A percentile compares a stretch with the other conserved stretches of the same genome.
These are phyloP conservation scores for Onychorhynchus coronatus DNA, from an alignment of 2,113 vertebrate genomes.

Conservation along the genomic window DNA sequence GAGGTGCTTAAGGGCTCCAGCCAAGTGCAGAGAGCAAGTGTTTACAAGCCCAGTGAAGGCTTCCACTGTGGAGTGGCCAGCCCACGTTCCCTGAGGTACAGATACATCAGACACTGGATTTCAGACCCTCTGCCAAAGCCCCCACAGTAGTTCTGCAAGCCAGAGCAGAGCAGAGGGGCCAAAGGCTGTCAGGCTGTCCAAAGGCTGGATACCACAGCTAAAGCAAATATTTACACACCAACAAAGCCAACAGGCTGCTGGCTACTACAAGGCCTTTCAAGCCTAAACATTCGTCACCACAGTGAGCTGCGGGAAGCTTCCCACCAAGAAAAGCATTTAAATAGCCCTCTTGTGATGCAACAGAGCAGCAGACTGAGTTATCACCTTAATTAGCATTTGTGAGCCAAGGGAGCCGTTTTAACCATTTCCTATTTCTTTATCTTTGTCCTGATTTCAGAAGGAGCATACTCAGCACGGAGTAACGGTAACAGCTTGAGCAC, in stretches of 20 bases:
- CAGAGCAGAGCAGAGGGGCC: accelerated
- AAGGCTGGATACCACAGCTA: neutral
- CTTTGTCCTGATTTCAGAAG: neutral
- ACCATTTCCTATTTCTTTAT: neutral
- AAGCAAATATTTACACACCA: neutral
- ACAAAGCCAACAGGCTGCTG: neutral
- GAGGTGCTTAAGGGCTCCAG: neutral
- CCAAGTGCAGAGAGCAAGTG: neutral
- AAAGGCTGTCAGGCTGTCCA: neutral
- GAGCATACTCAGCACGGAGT: neutral
- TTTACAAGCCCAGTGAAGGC: neutral
- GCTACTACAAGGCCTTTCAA: neutral
- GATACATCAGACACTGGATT: accelerated
- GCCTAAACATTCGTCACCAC: neutral
- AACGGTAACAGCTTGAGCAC: neutral
- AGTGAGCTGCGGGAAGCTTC: accelerated
- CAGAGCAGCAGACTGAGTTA: neutral
- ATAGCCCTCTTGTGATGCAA: neutral
- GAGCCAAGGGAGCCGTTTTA: neutral
- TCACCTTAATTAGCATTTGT: neutral
- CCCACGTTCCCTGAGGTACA: accelerated
- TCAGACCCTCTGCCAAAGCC: neutral
- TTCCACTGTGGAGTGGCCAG: neutral
- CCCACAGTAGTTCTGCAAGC: neutral
- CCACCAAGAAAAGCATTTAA: neutral